Percentiles rank a stretch among this genome's conserved stretches.
Evolutionary conservation across 1,140 invertebrate species (phyloP).

Genomic region (Eriocheir sinensis): DNA sequence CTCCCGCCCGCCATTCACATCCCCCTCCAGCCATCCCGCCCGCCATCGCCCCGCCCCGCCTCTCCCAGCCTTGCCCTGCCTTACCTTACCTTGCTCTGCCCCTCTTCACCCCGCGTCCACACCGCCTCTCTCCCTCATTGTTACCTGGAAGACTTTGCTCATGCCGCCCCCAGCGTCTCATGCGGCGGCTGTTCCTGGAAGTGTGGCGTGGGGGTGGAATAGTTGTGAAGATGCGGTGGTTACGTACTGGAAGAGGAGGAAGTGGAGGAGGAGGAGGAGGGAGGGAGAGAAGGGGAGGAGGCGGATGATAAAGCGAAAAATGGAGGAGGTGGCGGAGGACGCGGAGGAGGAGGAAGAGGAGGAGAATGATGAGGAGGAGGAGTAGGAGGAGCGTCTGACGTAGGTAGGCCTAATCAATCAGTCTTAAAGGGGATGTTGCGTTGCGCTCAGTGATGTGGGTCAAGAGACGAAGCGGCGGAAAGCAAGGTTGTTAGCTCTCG

Average conservation of each 20-base stretch:
- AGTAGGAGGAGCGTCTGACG: conserved; percentile 55
- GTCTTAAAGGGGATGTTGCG: conserved; percentile 70
- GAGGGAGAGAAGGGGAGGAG: not conserved
- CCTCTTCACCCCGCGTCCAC: not conserved
- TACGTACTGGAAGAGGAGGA: not conserved
- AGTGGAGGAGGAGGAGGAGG: not conserved
- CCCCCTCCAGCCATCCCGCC: not conserved
- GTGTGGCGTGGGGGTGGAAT: not conserved
- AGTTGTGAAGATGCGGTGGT: too few relatives aligned
- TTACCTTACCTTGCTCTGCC: not conserved
- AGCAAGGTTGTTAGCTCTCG: conserved; percentile 8
- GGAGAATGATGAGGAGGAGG: not conserved
- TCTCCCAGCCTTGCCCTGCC: not conserved
- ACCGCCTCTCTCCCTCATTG: not conserved
- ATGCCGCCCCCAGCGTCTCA: not conserved
- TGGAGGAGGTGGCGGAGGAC: too few relatives aligned
- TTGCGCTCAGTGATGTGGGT: conserved; percentile 60
- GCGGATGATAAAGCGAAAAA: too few relatives aligned
- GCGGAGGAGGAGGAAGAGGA: not conserved
- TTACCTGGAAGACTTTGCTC: not conserved
- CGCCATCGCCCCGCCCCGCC: not conserved
- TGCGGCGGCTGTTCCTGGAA: not conserved
- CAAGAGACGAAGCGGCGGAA: conserved; percentile 47
- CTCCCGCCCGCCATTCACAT: not conserved
- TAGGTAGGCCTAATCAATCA: conserved; percentile 76